Conservation (phyloP, 2,797 vertebrate species). For the Threskiornis aethiopicus region DNA sequence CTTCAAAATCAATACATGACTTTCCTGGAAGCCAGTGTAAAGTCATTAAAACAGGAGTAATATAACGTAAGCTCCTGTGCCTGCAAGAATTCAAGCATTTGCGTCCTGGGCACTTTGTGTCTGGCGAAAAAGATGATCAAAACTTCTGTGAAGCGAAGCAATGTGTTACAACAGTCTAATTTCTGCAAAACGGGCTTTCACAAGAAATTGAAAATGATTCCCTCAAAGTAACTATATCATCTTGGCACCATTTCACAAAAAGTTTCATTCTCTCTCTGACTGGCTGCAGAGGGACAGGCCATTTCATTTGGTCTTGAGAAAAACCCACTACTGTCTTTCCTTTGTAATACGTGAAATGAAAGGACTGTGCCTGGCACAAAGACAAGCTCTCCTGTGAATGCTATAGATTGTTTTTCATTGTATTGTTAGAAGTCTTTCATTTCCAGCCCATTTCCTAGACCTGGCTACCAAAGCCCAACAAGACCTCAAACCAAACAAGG, state of each 20-base stretch:
- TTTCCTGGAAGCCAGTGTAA: slow-evolving; percentile 7
- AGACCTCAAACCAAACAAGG: neutral
- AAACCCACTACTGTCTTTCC: neutral
- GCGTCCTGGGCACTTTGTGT: neutral
- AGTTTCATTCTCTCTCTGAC: neutral
- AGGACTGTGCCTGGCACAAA: neutral
- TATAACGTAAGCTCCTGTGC: neutral
- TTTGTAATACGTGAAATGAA: neutral
- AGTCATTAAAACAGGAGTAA: neutral
- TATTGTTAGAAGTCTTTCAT: neutral
- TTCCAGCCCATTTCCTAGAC: neutral
- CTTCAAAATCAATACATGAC: slow-evolving; percentile 11
- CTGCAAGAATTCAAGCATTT: neutral
- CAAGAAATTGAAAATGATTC: slow-evolving; percentile 3
- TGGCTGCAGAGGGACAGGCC: neutral
- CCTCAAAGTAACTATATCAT: neutral
- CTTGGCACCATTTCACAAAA: neutral
- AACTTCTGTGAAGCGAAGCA: slow-evolving; percentile 3
- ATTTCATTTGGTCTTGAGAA: neutral
- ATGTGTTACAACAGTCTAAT: neutral
- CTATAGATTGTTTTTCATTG: neutral
- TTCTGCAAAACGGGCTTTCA: neutral
- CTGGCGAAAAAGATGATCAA: neutral
- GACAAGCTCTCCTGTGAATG: neutral
- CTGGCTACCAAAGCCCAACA: neutral